Evolutionary conservation across 2,113 vertebrate genomes (phyloP), one percentile per base, ranked within the genome.

Genomic region (Caranx ignobilis): DNA sequence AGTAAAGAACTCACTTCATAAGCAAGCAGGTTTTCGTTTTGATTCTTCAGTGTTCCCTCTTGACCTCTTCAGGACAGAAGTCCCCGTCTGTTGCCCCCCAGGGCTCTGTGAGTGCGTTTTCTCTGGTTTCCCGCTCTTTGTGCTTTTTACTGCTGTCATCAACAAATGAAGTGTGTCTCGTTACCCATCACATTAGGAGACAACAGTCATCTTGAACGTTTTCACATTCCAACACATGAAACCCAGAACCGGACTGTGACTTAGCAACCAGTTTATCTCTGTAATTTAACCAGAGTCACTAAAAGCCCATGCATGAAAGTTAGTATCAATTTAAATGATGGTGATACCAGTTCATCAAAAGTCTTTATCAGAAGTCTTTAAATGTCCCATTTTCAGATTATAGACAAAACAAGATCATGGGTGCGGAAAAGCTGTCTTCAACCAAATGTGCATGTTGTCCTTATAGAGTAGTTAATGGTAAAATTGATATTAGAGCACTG

Each of bases 81-180:
- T 71, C 74, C 19, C 32, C 2, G 32, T 61, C 60, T 75, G 41
- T 85, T 76, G 79, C 65, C 56, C 65, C 71, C 32, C 7, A 26
- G 60, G 62, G 13, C 62, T 74, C 48, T 50, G 48, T 8, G 48
- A 19, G 48, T 19, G 18, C 2, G 7, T 19, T 50, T 50, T n/a
- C 48, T 50, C 48, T 50, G 48, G 48, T 19, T 50, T 50, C 48
- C 48, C 48, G 19, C 48, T 19, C 18, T 50, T 9, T 19, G 48
- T 50, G 26, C 48, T 18, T 50, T 48, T 48, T 6, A 37, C 35
- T 37, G 35, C 35, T 37, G 4, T 37, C 35, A 37, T 7, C 7
- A 48, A 48, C 47, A 48, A 48, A 18, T 2, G 47, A 48, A 48
- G 77, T 78, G 80, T 86, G 83, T 77, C 77, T 81, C 59, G 39